phyloP scores from a whole-genome alignment of 2,797 vertebrate species.

The Urophycis tenuis region DNA sequence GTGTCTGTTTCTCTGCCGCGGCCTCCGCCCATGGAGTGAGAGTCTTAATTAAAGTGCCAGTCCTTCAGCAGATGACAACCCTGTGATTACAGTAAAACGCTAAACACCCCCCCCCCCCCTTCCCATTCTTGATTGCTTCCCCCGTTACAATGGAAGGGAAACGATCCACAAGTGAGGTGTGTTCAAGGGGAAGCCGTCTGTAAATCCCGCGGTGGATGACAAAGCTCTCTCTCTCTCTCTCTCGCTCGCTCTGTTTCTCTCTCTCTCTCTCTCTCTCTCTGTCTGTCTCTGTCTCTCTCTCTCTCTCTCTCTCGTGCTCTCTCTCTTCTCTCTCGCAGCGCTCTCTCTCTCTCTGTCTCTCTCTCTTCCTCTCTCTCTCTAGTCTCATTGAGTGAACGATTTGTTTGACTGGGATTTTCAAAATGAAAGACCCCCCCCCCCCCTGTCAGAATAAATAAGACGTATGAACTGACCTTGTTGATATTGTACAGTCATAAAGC shows the following conservation, averaged over 20 bases:
- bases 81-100: conserved; percentile 47
- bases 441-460: no score
- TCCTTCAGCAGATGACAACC: conserved; percentile 62
- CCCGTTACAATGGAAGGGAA: conserved; percentile 32
- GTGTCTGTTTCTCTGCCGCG: conserved; percentile 50
- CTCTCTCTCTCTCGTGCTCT: neutral
- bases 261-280: conserved; percentile 12
- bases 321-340: neutral
- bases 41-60: conserved; percentile 66
- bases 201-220: neutral
- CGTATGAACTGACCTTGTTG: no score
- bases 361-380: neutral
- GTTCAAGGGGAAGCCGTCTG: conserved; percentile 7
- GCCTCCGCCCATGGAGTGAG: conserved; percentile 62
- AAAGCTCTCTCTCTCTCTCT: neutral
- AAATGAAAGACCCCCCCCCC: no score
- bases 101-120: conserved; percentile 35
- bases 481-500: no score
- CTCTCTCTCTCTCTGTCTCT: neutral
- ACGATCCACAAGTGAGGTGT: neutral
- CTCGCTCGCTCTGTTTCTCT: conserved; percentile 9
- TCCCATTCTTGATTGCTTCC: conserved; percentile 15
- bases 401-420: no score
- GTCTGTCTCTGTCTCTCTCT: neutral
- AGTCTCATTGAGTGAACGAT: no score